A percentile compares a stretch with the other conserved stretches of the same genome.
These are phyloP conservation scores for Scaptomyza hsui DNA, from an alignment of 1,140 invertebrate genomes.

Conservation along the genomic window DNA sequence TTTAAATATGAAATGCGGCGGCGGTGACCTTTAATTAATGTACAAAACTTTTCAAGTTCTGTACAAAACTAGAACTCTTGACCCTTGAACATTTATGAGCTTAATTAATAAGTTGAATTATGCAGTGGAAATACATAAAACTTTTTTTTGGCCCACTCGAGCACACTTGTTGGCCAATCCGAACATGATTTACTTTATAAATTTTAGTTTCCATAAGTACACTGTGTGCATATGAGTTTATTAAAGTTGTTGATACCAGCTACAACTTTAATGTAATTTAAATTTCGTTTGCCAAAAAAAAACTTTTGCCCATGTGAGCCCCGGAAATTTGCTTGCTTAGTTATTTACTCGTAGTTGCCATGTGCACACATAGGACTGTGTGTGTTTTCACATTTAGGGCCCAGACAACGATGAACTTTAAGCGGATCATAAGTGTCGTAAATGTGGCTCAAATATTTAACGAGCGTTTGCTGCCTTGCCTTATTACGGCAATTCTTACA, in stretches of 20 bases:
- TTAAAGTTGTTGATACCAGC: slow-evolving; percentile 47
- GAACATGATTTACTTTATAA: slow-evolving; percentile 55
- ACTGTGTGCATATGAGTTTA: slow-evolving; percentile 44
- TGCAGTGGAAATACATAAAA: slow-evolving; percentile 34
- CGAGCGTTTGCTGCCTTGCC: slow-evolving; percentile 14
- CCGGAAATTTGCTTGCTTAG: slow-evolving; percentile 32
- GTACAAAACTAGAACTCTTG: slow-evolving; percentile 20
- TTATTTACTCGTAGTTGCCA: slow-evolving; percentile 23
- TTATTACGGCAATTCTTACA: slow-evolving; percentile 43
- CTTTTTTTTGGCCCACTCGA: slow-evolving; percentile 51
- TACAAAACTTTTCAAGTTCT: slow-evolving; percentile 9
- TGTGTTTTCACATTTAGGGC: slow-evolving; percentile 13
- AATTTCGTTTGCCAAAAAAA: slow-evolving; percentile 49
- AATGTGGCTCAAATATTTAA: slow-evolving; percentile 51
- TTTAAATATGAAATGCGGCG: neutral
- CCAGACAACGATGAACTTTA: slow-evolving; percentile 32
- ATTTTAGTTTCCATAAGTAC: slow-evolving; percentile 30
- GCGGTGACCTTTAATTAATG: neutral
- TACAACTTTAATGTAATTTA: slow-evolving; percentile 70
- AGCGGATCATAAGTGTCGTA: slow-evolving; percentile 36
- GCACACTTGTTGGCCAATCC: slow-evolving; percentile 40
- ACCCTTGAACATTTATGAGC: slow-evolving; percentile 36
- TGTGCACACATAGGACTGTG: neutral
- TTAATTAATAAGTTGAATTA: slow-evolving; percentile 67
- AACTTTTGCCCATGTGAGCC: slow-evolving; percentile 34